Conservation (phyloP, 2,888 invertebrate species). For the Cryptophagus acutangulus region DNA sequence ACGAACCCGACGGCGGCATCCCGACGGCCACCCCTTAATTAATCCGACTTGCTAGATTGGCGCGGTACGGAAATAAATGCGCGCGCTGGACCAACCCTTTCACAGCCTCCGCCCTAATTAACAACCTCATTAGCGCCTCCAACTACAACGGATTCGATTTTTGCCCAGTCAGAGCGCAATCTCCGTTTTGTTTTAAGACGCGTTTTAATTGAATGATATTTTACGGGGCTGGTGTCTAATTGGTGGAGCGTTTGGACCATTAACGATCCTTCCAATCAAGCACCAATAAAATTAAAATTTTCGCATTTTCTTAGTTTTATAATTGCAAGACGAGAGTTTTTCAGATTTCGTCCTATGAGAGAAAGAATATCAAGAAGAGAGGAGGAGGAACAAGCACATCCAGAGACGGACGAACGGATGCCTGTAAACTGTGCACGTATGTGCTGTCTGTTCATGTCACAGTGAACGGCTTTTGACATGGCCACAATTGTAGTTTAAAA, state of each 20-base stretch:
- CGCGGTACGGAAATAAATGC: conserved; percentile 50
- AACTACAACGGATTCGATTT: conserved; percentile 22
- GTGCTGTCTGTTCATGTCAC: conserved; percentile 41
- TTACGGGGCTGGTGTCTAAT: background rate
- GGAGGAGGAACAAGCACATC: background rate
- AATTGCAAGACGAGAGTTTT: background rate
- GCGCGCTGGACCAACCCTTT: conserved; percentile 46
- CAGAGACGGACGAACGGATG: conserved; percentile 1
- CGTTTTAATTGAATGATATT: background rate
- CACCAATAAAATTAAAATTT: background rate
- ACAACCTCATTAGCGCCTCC: conserved; percentile 38
- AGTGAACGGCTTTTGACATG: conserved; percentile 38
- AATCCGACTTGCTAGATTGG: conserved; percentile 44
- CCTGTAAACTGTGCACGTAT: conserved; percentile 2
- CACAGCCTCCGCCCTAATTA: conserved; percentile 46
- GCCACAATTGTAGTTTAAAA: conserved; percentile 42
- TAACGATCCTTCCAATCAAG: no score
- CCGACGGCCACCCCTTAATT: conserved; percentile 45
- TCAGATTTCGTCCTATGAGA: background rate
- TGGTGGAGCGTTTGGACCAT: background rate
- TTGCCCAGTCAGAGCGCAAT: conserved; percentile 11
- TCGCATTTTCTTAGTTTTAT: background rate
- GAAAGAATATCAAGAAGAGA: background rate
- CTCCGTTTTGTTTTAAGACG: no score
- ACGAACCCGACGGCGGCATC: conserved; percentile 27